These are phyloP conservation scores for Phyllopteryx taeniolatus DNA, from an alignment of 2,113 vertebrate genomes.

Conservation along the genomic window DNA sequence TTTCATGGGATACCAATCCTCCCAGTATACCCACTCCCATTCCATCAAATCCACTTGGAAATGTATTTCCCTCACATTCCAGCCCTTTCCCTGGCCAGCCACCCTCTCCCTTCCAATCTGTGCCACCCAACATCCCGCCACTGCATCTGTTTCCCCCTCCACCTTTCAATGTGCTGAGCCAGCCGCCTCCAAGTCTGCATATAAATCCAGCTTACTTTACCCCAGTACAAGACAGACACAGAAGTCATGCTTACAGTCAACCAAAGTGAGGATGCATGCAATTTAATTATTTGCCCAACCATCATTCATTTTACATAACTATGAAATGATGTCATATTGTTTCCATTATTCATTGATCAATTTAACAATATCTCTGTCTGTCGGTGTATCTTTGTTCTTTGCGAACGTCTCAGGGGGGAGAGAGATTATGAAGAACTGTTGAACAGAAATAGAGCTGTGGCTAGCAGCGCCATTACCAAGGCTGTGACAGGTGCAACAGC, in stretches of 20 bases:
- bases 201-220: constrained; percentile 87
- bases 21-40: constrained; percentile 41
- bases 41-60: constrained; percentile 31
- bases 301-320: background rate
- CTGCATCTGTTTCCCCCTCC: constrained; percentile 60
- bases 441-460: constrained; percentile 90
- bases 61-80: constrained; percentile 49
- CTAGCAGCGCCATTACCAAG: constrained; percentile 94
- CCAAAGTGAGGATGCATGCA: constrained; percentile 74
- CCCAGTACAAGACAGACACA: constrained; percentile 64
- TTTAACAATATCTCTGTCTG: background rate
- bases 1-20: constrained; percentile 44
- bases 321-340: background rate
- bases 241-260: constrained; percentile 75
- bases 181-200: constrained; percentile 79
- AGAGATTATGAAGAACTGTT: constrained; percentile 91
- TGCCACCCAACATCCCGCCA: constrained; percentile 43
- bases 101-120: constrained; percentile 54
- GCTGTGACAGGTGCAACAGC: constrained; percentile 88
- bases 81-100: constrained; percentile 39
- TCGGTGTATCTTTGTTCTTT: constrained; percentile 16
- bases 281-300: background rate
- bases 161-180: constrained; percentile 68
- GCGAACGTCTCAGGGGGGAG: constrained; percentile 69
- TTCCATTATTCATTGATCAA: background rate